Percentiles rank a stretch among this genome's conserved stretches.
Conservation (phyloP, 2,797 vertebrate species). For the Phrynocephalus vlangalii region DNA sequence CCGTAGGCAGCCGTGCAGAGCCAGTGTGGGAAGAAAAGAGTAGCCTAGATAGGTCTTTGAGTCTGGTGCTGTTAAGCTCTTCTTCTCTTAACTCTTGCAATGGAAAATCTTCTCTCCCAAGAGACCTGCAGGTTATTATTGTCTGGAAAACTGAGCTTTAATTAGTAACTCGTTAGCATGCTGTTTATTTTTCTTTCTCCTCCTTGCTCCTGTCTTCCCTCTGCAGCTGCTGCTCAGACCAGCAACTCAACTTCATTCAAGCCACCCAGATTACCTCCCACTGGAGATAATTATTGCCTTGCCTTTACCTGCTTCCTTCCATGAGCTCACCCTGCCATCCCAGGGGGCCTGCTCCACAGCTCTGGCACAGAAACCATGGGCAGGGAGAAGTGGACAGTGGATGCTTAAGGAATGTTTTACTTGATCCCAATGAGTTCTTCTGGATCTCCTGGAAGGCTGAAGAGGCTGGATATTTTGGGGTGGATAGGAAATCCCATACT, state of each 20-base stretch:
- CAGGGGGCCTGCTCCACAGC: not conserved
- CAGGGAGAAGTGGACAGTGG: not conserved
- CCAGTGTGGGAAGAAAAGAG: not conserved
- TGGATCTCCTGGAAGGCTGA: not conserved
- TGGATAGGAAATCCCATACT: not conserved
- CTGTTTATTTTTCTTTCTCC: slow-evolving; percentile 40
- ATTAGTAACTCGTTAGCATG: slow-evolving; percentile 38
- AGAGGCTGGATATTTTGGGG: not conserved
- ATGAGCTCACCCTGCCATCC: slow-evolving; percentile 40
- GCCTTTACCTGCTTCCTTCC: slow-evolving; percentile 40
- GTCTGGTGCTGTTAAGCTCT: not conserved
- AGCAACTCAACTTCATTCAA: slow-evolving; percentile 16
- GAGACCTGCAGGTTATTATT: slow-evolving; percentile 40
- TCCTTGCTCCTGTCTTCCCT: not conserved
- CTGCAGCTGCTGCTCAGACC: not conserved
- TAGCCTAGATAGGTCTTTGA: not conserved
- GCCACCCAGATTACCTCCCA: slow-evolving; percentile 14
- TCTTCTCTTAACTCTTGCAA: slow-evolving; percentile 24
- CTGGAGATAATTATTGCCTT: slow-evolving; percentile 26
- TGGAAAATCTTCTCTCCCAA: slow-evolving; percentile 30
- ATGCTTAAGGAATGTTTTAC: not conserved
- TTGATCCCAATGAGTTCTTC: not conserved
- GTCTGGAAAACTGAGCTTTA: slow-evolving; percentile 40
- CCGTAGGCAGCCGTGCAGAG: not conserved
- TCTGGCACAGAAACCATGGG: slow-evolving; percentile 15